Evolutionary conservation across 2,797 vertebrate species (phyloP).

Genomic region (Acanthurus tractus): DNA sequence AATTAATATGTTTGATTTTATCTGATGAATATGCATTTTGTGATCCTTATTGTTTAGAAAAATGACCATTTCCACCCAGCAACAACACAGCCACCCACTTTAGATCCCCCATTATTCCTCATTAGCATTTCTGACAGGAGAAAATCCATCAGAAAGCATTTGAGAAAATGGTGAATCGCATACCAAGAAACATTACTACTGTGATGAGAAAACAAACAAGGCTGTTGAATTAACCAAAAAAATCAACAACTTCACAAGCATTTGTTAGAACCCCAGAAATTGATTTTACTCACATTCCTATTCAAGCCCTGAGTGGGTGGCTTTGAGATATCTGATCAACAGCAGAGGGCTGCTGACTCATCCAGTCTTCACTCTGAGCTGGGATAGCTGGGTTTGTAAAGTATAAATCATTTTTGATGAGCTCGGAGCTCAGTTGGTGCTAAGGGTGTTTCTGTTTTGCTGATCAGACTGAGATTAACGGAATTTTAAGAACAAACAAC

Average conservation of each 20-base stretch:
- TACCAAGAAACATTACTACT: not conserved
- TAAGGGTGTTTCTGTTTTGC: too few species aligned
- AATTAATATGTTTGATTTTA: too few species aligned
- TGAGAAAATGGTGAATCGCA: not conserved
- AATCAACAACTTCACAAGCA: not conserved
- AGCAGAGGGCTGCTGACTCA: conserved; percentile 33
- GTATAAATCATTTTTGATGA: too few species aligned
- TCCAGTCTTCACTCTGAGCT: not conserved
- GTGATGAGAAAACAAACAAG: not conserved
- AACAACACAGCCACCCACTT: not conserved
- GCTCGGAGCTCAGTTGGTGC: too few species aligned
- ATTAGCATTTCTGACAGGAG: not conserved
- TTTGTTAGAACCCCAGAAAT: not conserved
- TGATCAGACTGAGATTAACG: too few species aligned
- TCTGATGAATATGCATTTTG: not conserved
- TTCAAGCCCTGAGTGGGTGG: conserved; percentile 1
- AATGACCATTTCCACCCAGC: not conserved
- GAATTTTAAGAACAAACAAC: too few species aligned
- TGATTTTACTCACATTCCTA: conserved; percentile 2
- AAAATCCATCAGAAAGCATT: not conserved
- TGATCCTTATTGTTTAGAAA: not conserved
- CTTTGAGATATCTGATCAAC: not conserved
- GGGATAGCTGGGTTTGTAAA: not conserved
- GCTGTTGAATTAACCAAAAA: not conserved
- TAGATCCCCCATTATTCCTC: not conserved